These are phyloP conservation scores for Holothuria leucospilota DNA, from an alignment of 53 echinoderm and acorn worm species.

Conservation along the genomic window DNA sequence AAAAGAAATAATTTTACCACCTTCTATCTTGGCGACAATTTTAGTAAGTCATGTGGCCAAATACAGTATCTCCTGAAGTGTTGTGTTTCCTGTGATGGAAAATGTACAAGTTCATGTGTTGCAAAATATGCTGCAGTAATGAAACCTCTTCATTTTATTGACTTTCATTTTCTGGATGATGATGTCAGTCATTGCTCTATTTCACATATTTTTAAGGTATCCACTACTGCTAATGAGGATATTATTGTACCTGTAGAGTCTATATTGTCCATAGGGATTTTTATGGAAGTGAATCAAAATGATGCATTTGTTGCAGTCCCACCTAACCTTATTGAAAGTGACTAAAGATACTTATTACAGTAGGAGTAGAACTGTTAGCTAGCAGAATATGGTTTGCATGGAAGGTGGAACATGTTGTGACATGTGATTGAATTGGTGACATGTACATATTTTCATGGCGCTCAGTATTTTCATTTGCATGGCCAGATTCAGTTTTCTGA, in stretches of 20 bases:
- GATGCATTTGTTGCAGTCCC: constrained; percentile 8
- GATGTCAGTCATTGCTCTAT: background rate
- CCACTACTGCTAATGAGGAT: background rate
- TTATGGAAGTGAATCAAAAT: background rate
- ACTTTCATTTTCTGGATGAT: background rate
- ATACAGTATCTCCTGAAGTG: too few species aligned
- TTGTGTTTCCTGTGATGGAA: too few species aligned
- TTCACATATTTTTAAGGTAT: background rate
- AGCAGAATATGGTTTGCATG: too few species aligned
- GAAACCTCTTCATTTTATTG: background rate
- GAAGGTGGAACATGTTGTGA: too few species aligned
- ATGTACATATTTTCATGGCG: too few species aligned
- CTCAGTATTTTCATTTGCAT: too few species aligned
- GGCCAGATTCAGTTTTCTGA: too few species aligned
- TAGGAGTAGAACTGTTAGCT: too few species aligned
- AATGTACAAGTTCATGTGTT: too few species aligned
- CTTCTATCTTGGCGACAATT: too few species aligned
- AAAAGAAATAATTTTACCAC: too few species aligned
- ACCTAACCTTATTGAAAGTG: background rate
- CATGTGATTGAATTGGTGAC: too few species aligned
- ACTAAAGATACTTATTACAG: background rate
- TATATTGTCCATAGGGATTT: background rate
- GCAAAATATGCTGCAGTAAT: background rate
- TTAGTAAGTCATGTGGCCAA: background rate
- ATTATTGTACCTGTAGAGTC: background rate